phyloP scores from a whole-genome alignment of 2,888 invertebrate genomes.

The Philereme vetulata region DNA sequence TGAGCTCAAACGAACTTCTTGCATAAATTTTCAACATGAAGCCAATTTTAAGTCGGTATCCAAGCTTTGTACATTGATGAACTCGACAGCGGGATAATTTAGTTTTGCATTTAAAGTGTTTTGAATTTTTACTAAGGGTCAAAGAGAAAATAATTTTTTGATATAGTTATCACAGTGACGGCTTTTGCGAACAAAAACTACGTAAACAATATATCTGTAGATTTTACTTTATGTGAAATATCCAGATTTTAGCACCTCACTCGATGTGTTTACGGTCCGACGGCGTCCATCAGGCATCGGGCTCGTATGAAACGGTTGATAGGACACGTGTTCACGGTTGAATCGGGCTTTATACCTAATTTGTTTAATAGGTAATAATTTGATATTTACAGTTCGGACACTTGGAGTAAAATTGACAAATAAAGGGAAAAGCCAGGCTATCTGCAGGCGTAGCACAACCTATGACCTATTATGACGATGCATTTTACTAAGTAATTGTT shows the following conservation, averaged over 20 bases:
- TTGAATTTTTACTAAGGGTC: conserved; percentile 5
- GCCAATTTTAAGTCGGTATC: conserved; percentile 13
- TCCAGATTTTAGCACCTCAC: background rate
- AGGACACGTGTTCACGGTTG: conserved; percentile 14
- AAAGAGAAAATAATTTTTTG: background rate
- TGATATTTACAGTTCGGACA: too few relatives aligned
- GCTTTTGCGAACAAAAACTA: too few relatives aligned
- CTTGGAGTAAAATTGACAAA: too few relatives aligned
- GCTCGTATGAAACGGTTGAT: conserved; percentile 12
- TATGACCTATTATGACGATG: too few relatives aligned
- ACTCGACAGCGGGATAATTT: conserved; percentile 13
- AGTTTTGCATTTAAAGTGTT: background rate
- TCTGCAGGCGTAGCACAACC: too few relatives aligned
- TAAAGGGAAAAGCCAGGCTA: too few relatives aligned
- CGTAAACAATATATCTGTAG: background rate
- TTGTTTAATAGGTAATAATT: background rate
- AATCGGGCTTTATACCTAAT: conserved; percentile 10
- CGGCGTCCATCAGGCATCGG: conserved; percentile 5
- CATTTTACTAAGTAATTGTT: too few relatives aligned
- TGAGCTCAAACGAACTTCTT: conserved; percentile 24
- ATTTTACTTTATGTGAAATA: background rate
- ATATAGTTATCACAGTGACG: background rate
- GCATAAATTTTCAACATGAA: conserved; percentile 22
- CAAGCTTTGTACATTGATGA: conserved; percentile 25
- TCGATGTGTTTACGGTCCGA: conserved; percentile 5